phyloP scores from a whole-genome alignment of 2,797 vertebrate species.

The Hafferia zeledoni region DNA sequence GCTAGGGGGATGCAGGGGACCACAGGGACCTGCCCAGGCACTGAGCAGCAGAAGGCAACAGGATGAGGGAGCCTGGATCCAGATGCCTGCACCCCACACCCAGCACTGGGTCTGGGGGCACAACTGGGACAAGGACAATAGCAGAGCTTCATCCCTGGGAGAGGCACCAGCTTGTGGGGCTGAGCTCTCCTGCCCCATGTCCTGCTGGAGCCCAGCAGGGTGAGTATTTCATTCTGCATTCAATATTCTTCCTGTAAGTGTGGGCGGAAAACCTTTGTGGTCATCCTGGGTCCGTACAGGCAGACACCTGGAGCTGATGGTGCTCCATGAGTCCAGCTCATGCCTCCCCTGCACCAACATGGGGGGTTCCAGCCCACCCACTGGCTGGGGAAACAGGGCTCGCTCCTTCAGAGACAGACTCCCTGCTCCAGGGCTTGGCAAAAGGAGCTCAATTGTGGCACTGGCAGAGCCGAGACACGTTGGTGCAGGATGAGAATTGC shows the following conservation, averaged over 20 bases:
- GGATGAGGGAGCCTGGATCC: background rate
- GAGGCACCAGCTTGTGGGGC: background rate
- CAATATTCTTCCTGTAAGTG: background rate
- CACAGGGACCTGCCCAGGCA: background rate
- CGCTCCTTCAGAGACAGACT: background rate
- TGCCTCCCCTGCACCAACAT: fast-evolving
- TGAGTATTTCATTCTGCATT: background rate
- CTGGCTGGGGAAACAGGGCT: background rate
- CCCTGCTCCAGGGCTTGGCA: background rate
- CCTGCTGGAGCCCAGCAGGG: background rate
- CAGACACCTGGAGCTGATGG: fast-evolving
- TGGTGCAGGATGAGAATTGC: background rate
- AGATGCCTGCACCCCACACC: background rate
- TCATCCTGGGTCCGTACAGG: background rate
- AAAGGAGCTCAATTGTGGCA: background rate
- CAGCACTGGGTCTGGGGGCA: background rate
- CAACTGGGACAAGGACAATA: background rate
- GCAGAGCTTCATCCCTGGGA: background rate
- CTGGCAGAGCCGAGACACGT: fast-evolving
- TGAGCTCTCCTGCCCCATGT: background rate
- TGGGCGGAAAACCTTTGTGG: background rate
- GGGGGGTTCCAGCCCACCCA: background rate
- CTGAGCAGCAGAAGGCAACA: background rate
- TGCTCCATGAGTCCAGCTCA: background rate
- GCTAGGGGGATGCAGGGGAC: background rate